phyloP scores from a whole-genome alignment of 2,888 invertebrate species.

The Argyresthia goedartella region DNA sequence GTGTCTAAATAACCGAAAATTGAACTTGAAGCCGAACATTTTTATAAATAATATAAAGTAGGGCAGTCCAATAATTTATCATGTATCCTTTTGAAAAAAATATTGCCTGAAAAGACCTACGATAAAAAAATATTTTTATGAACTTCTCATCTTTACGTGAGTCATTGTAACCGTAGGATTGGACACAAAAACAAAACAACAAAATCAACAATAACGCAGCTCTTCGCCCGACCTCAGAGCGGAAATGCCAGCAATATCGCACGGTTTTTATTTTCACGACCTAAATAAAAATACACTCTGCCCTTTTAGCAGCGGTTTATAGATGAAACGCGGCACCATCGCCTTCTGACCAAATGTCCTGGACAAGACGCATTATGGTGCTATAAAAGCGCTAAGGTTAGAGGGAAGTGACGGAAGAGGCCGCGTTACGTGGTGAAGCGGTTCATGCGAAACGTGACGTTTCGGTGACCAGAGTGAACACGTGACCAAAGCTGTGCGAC shows the following conservation, averaged over 20 bases:
- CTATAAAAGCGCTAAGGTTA: not conserved
- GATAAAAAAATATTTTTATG: too few relatives aligned
- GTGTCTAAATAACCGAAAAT: too few relatives aligned
- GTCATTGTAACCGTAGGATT: too few relatives aligned
- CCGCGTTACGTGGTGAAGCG: not conserved
- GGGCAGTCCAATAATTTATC: too few relatives aligned
- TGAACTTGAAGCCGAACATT: too few relatives aligned
- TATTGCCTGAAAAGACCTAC: too few relatives aligned
- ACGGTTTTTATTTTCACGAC: slow-evolving; percentile 6
- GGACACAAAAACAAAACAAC: too few relatives aligned
- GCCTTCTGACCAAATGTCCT: not conserved
- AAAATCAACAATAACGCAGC: too few relatives aligned
- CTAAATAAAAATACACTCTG: not conserved
- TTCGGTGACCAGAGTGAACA: not conserved
- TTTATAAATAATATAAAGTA: too few relatives aligned
- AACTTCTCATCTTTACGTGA: too few relatives aligned
- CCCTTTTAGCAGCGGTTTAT: not conserved
- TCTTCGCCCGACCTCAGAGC: too few relatives aligned
- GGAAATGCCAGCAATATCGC: slow-evolving; percentile 2
- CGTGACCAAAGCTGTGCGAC: not conserved
- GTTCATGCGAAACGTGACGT: not conserved
- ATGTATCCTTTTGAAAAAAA: too few relatives aligned
- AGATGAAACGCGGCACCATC: not conserved
- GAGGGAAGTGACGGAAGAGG: not conserved
- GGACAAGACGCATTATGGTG: not conserved